Percentiles rank a stretch among this genome's conserved stretches.
phyloP scores from a whole-genome alignment of 2,113 vertebrate genomes.

The Poeciliopsis prolifica region DNA sequence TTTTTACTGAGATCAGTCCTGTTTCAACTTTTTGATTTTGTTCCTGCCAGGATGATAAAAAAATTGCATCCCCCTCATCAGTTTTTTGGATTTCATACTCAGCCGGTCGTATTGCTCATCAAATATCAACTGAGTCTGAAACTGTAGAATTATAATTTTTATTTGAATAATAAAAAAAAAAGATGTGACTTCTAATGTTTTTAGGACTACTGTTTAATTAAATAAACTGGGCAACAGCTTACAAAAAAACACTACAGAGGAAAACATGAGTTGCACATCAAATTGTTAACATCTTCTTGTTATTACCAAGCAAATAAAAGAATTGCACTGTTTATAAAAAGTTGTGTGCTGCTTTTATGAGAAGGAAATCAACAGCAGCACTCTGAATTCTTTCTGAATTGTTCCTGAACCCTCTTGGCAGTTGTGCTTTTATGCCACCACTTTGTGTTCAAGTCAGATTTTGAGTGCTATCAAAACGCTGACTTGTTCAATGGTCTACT shows the following conservation, averaged over 20 bases:
- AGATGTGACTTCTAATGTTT: no score
- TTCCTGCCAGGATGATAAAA: conserved; percentile 17
- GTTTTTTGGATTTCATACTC: neutral
- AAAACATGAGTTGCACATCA: no score
- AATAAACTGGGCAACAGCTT: no score
- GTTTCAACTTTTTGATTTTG: conserved; percentile 23
- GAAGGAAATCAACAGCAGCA: conserved; percentile 21
- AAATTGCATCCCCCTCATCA: neutral
- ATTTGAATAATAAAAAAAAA: no score
- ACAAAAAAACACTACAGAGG: no score
- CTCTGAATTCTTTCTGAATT: conserved; percentile 35
- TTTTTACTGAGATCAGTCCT: conserved; percentile 32
- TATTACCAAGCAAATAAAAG: no score
- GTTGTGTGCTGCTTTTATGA: no score
- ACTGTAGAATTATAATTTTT: no score
- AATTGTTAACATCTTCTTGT: no score
- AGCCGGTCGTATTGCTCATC: neutral
- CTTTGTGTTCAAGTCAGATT: conserved; percentile 10
- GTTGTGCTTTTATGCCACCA: conserved; percentile 41
- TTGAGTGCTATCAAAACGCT: neutral
- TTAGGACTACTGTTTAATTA: no score
- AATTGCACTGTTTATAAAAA: no score
- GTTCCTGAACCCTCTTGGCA: conserved; percentile 18
- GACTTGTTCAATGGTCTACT: neutral
- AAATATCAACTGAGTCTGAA: no score